These are phyloP conservation scores for Perccottus glenii DNA, from an alignment of 2,113 vertebrate species.

Conservation along the genomic window DNA sequence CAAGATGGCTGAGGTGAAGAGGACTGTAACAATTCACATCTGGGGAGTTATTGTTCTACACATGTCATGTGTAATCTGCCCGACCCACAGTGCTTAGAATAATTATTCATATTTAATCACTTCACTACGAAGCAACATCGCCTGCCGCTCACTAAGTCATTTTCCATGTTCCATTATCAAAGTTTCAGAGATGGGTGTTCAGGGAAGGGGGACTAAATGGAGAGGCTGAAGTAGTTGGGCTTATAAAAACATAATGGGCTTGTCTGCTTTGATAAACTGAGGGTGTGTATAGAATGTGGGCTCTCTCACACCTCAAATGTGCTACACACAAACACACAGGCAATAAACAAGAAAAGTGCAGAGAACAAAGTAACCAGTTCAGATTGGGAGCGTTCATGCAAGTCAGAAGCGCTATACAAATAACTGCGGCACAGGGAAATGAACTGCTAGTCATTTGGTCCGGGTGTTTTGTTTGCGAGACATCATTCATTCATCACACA, in stretches of 20 bases:
- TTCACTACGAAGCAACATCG: slow-evolving; percentile 67
- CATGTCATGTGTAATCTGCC: slow-evolving; percentile 81
- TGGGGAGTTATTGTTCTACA: slow-evolving; percentile 78
- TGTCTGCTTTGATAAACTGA: slow-evolving; percentile 81
- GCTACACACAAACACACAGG: slow-evolving; percentile 17
- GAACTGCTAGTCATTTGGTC: slow-evolving; percentile 7
- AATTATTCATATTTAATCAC: slow-evolving; percentile 86
- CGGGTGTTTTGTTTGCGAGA: neutral
- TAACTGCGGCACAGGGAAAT: slow-evolving; percentile 14
- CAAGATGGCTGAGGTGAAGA: slow-evolving; percentile 37
- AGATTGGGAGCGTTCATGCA: slow-evolving; percentile 30
- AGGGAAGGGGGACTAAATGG: slow-evolving; percentile 78
- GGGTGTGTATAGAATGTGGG: slow-evolving; percentile 67
- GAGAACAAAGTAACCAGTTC: slow-evolving; percentile 51
- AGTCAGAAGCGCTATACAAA: slow-evolving; percentile 34
- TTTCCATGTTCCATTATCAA: slow-evolving; percentile 86
- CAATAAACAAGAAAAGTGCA: slow-evolving; percentile 52
- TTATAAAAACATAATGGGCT: slow-evolving; percentile 85
- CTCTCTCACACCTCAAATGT: slow-evolving; percentile 40
- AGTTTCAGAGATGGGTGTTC: slow-evolving; percentile 78
- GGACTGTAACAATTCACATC: slow-evolving; percentile 63
- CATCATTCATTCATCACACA: slow-evolving; percentile 27
- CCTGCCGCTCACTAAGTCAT: slow-evolving; percentile 77
- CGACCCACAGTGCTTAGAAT: slow-evolving; percentile 70
- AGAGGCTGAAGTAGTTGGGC: slow-evolving; percentile 80